Base-by-base conservation (phyloP, 2,888 invertebrate genomes). In the Elegia similella region DNA sequence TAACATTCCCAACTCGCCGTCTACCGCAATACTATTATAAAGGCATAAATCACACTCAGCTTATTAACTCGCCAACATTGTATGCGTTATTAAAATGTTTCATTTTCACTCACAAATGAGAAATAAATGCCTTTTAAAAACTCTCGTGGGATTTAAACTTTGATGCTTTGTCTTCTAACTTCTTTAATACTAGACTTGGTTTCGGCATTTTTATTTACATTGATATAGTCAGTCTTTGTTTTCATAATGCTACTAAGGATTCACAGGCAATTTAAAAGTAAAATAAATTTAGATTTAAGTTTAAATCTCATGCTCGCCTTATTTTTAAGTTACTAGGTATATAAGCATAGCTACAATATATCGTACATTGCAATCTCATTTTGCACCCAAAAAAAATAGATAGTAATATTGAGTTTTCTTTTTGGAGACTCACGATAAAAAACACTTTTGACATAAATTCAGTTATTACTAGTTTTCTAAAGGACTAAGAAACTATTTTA, bases 51-150 rank as follows among this genome's bases (percentile, higher is more conserved):
- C 65, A 63, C 59, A 58, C 62, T 52, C 52, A 61, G 69, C 69
- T 73, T 73, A 73, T 73, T 72, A 73, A 69, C 61, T 67, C 65
- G 65, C 68, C 71, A 67, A 62, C 66, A 59, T 66, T 63, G 65
- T 64, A 59, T 61, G 63, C 62, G 66, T 69, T 63, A 71, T 71
- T 69, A 69, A 62, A 65, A 63, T 68, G 53, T 67, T 69, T 67
- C 67, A 72, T 67, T 67, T 60, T 58, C 47, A 59, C 57, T 59
- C 56, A 47, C 53, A 53, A 54, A 62, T 62, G 58, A 64, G 62
- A 59, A 61, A 56, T 52, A 50, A 52, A 29, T 42, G 32, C 54
- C 23, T 48, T 56, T 42, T 46, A n/a, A n/a, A 38, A n/a, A 38
- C 12, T 38, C 38, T 38, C 38, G 12, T 12, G 38, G n/a, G 38